A percentile compares a stretch with the other conserved stretches of the same genome.
phyloP scores from a whole-genome alignment of 2,888 invertebrate genomes.

The Phengaris arion region DNA sequence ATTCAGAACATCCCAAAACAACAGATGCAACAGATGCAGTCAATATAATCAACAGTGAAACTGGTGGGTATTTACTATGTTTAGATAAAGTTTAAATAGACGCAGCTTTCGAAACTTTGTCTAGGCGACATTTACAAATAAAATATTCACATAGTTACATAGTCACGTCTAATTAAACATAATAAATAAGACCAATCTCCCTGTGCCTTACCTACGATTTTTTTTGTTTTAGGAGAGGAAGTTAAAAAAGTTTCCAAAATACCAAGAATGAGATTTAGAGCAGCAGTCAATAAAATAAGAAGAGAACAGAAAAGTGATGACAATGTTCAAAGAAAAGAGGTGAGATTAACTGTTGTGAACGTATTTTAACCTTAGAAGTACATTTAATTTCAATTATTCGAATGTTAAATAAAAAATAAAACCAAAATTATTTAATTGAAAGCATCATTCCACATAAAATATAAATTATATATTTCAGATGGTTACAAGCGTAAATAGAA shows the following conservation, averaged over 20 bases:
- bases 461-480: not conserved
- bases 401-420: constrained; percentile 31
- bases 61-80: not conserved
- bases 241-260: constrained; percentile 55
- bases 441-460: too few relatives aligned
- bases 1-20: not conserved
- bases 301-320: constrained; percentile 42
- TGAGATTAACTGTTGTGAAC: constrained; percentile 28
- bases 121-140: not conserved
- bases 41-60: not conserved
- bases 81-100: not conserved
- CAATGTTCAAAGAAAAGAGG: constrained; percentile 41
- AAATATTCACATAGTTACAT: too few relatives aligned
- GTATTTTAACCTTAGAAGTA: not conserved
- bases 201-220: not conserved
- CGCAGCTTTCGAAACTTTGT: not conserved
- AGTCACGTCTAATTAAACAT: too few relatives aligned
- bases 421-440: not conserved
- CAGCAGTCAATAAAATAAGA: constrained; percentile 52
- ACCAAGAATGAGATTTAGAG: constrained; percentile 54
- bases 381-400: not conserved
- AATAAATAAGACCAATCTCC: too few relatives aligned
- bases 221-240: constrained; percentile 39
- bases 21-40: not conserved
- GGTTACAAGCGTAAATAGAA: constrained; percentile 4